Percentiles rank a stretch among this genome's conserved stretches.
Conservation (phyloP, 2,113 vertebrate genomes). For the Menura novaehollandiae region DNA sequence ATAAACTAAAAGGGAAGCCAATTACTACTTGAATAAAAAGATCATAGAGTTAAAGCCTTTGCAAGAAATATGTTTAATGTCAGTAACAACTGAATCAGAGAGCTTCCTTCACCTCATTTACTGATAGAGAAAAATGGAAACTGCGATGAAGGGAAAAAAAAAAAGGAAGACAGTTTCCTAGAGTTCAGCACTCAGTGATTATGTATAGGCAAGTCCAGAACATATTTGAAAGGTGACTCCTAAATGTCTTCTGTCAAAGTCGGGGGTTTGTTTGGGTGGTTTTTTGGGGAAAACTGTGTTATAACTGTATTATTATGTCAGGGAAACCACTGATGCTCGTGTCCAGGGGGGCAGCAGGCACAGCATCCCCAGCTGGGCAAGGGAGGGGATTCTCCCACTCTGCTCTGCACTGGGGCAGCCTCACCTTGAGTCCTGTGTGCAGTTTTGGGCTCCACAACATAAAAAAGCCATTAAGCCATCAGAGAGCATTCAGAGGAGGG, state of each 20-base stretch:
- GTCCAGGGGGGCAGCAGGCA: neutral
- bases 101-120: neutral
- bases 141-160: neutral
- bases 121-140: neutral
- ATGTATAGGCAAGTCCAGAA: neutral
- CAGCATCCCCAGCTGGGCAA: neutral
- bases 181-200: neutral
- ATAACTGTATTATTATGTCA: neutral
- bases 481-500: neutral
- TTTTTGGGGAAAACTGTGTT: neutral
- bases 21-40: neutral
- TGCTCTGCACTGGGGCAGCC: neutral
- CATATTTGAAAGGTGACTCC: neutral
- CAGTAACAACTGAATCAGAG: neutral
- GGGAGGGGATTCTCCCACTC: neutral
- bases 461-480: neutral
- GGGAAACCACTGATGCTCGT: neutral
- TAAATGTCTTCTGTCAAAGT: neutral
- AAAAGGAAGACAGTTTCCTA: neutral
- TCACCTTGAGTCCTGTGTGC: neutral
- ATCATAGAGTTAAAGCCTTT: neutral
- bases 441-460: neutral
- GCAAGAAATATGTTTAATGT: neutral
- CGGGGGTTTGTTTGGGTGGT: neutral
- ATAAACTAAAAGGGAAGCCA: neutral